Evolutionary conservation across 2,888 invertebrate species (phyloP).

Genomic region (Sarcophaga carnaria): DNA sequence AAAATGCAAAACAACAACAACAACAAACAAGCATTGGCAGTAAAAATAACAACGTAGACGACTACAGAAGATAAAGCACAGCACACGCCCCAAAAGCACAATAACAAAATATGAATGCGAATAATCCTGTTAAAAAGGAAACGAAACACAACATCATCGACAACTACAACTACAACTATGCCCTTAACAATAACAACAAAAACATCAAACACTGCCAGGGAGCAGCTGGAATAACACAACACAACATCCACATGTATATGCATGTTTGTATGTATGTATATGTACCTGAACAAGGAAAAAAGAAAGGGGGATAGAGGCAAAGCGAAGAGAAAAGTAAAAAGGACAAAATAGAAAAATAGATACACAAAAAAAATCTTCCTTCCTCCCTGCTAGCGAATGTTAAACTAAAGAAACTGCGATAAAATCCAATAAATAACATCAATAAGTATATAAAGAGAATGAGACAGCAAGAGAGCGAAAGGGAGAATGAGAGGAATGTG

Average conservation of each 20-base stretch:
- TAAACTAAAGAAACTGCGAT: no score
- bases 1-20: slow-evolving; percentile 26
- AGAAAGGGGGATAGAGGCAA: slow-evolving; percentile 17
- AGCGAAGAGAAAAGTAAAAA: background rate
- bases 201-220: background rate
- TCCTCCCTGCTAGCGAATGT: background rate
- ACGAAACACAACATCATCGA: slow-evolving; percentile 42
- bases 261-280: background rate
- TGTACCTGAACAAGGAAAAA: slow-evolving; percentile 9
- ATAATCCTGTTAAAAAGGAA: slow-evolving; percentile 39
- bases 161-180: slow-evolving; percentile 38
- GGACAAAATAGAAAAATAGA: slow-evolving; percentile 49
- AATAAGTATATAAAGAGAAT: background rate
- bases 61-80: slow-evolving; percentile 32
- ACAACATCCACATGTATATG: background rate
- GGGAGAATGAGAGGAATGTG: background rate
- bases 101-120: slow-evolving; percentile 26
- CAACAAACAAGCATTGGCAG: slow-evolving; percentile 35
- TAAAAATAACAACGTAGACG: slow-evolving; percentile 12
- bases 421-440: background rate
- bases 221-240: slow-evolving; percentile 7
- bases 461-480: no score
- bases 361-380: slow-evolving; percentile 50
- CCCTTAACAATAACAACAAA: slow-evolving; percentile 27
- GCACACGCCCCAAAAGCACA: slow-evolving; percentile 65